phyloP scores from a whole-genome alignment of 2,113 vertebrate genomes.

The Varanus komodoensis region DNA sequence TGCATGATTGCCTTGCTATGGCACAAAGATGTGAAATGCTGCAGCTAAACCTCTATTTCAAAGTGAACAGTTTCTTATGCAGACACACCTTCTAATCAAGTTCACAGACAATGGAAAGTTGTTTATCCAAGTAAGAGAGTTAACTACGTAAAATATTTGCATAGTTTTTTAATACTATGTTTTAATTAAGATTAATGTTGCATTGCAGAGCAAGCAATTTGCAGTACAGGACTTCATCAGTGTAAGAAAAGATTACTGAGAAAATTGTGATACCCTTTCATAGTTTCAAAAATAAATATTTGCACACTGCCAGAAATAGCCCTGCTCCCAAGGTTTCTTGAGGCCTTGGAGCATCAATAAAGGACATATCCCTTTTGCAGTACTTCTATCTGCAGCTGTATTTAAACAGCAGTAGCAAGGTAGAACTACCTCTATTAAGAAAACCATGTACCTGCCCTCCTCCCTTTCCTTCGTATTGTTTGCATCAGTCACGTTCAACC shows the following conservation, averaged over 20 bases:
- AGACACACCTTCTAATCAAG: constrained; percentile 22
- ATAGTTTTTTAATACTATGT: constrained; percentile 29
- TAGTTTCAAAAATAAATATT: constrained; percentile 39
- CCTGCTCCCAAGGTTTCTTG: constrained; percentile 2
- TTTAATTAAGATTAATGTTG: constrained; percentile 15
- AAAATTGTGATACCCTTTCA: constrained; percentile 20
- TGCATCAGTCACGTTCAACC: neutral
- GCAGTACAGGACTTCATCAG: constrained; percentile 11
- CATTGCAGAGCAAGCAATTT: neutral
- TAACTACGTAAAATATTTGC: constrained; percentile 35
- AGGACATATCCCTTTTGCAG: neutral
- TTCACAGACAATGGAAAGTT: constrained; percentile 30
- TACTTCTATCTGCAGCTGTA: neutral
- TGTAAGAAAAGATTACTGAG: constrained; percentile 24
- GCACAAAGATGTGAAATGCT: constrained; percentile 54
- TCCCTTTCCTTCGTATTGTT: neutral
- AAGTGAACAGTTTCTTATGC: constrained; percentile 43
- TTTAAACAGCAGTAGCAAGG: neutral
- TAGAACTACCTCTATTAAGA: neutral
- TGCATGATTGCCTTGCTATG: constrained; percentile 62
- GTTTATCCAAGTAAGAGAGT: constrained; percentile 22
- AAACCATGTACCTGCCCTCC: neutral
- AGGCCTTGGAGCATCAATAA: constrained; percentile 2
- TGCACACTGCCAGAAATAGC: constrained; percentile 10
- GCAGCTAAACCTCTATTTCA: constrained; percentile 39